phyloP scores from a whole-genome alignment of 2,797 vertebrate species.

The Falco naumanni region DNA sequence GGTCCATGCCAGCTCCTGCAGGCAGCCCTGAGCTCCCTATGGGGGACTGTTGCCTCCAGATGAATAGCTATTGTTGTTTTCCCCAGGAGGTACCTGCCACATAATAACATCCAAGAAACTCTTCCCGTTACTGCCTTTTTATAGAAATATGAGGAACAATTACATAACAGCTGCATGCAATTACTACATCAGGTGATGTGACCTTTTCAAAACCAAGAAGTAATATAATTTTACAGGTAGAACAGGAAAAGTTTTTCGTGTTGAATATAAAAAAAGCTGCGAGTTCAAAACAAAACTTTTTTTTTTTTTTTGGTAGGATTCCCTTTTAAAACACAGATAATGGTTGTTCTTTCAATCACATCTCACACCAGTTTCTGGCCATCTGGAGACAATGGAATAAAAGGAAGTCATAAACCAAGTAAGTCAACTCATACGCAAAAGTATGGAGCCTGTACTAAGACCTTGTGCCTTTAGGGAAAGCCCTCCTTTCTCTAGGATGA shows the following conservation, averaged over 20 bases:
- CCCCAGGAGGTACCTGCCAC: neutral
- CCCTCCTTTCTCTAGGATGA: neutral
- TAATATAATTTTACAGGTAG: neutral
- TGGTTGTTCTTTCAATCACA: neutral
- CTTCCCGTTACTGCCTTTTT: neutral
- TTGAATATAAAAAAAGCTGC: neutral
- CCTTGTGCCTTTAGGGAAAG: neutral
- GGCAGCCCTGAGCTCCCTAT: neutral
- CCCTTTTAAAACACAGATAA: neutral
- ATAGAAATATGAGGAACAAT: neutral
- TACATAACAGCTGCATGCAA: conserved; percentile 17
- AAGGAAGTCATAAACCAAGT: neutral
- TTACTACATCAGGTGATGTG: neutral
- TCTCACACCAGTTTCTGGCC: neutral
- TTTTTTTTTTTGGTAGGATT: neutral
- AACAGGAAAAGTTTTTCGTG: neutral
- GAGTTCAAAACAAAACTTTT: neutral
- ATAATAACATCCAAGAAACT: neutral
- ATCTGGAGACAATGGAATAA: neutral
- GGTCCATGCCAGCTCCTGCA: neutral
- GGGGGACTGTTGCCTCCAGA: neutral
- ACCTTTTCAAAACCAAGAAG: neutral
- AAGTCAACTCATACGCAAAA: neutral
- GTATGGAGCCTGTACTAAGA: neutral
- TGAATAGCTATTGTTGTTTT: neutral